phyloP scores from a whole-genome alignment of 2,113 vertebrate species.

The Stegastes partitus region DNA sequence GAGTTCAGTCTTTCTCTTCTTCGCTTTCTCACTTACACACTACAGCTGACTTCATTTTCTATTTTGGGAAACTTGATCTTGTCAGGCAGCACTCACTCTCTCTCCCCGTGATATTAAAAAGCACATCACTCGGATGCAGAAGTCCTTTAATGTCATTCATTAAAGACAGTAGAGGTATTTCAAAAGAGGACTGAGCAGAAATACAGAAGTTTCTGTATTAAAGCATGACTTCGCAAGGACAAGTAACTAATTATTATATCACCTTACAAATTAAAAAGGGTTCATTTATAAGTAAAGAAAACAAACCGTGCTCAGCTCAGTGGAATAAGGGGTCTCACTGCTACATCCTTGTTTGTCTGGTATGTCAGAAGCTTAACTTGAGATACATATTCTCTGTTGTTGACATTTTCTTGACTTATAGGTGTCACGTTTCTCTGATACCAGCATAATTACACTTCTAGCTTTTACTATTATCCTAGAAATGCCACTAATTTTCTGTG shows the following conservation, averaged over 20 bases:
- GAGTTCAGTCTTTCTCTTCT: slow-evolving; percentile 3
- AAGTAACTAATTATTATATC: background rate
- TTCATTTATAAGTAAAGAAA: background rate
- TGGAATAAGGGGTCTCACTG: background rate
- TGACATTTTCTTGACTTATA: no score
- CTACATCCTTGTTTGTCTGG: accelerated
- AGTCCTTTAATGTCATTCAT: slow-evolving; percentile 8
- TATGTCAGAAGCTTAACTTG: background rate
- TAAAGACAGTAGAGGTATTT: background rate
- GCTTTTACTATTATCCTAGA: no score
- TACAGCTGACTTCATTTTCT: slow-evolving; percentile 45
- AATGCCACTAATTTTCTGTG: no score
- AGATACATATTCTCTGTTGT: background rate
- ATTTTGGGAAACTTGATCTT: slow-evolving; percentile 50
- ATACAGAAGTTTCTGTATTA: background rate
- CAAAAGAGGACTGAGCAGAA: background rate
- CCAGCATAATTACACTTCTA: no score
- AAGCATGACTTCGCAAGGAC: background rate
- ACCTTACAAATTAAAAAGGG: background rate
- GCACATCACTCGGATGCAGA: slow-evolving; percentile 11
- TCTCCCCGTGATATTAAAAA: slow-evolving; percentile 26
- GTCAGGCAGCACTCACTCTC: slow-evolving; percentile 25
- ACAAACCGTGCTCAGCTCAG: background rate
- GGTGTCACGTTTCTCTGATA: no score
- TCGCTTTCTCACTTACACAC: slow-evolving; percentile 1